Evolutionary conservation across 2,113 vertebrate species (phyloP), one percentile per base, ranked within the genome.

Genomic region (Tragelaphus scriptus): DNA sequence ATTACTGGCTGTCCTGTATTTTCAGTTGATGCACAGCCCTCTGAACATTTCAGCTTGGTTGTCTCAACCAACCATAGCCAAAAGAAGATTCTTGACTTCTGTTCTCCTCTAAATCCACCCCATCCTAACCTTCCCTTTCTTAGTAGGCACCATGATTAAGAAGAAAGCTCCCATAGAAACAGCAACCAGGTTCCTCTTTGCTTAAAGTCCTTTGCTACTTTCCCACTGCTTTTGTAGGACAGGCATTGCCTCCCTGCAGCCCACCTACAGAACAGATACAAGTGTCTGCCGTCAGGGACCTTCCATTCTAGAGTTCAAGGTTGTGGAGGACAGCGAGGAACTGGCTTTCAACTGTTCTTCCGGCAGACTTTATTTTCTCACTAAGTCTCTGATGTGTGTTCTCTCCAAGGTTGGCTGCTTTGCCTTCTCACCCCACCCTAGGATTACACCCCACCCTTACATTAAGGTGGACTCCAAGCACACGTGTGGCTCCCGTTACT

Each of bases 381-480:
- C 25, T 49, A 3, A 21, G 25, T 44, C 32, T 17, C 12, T 44
- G 14, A 28, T 28, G 26, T 0, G 0, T 6, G 13, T 14, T 10
- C 3, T 4, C 28, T 19, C 7, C 7, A 3, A 40, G 26, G n/a
- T 3, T 5, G 3, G 30, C 3, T 2, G 15, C 44, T 53, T 23
- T 59, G n/a, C 25, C n/a, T 26, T 61, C 65, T 53, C 47, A 1
- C 3, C 13, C 32, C 25, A 2, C n/a, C 68, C 19, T 0, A 12
- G 68, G 68, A 40, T 36, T 44, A 44, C 44, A 44, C 44, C 44
- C 44, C 44, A 44, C 19, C 19, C 68, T 40, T 23, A 23, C 4
- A 5, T 26, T 9, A 47, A 13, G 36, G 55, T 51, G 30, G 25
- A 6, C 49, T 47, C 2, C 1, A 30, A 14, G 40, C 51, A 25